Conservation (phyloP, 2,113 vertebrate genomes). For the Lamprotornis superbus region DNA sequence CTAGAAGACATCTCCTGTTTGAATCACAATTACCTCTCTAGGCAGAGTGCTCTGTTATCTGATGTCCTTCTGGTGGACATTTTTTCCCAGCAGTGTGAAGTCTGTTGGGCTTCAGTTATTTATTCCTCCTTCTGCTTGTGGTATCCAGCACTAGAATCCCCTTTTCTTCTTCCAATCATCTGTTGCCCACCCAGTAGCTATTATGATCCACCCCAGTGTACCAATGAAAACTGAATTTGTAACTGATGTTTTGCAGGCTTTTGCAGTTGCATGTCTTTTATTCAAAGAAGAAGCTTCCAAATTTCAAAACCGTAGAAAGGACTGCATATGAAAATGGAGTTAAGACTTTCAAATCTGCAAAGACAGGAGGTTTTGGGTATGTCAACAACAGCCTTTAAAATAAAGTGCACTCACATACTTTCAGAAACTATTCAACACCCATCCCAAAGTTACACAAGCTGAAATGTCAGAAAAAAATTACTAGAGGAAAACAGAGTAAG, state of each 20-base stretch:
- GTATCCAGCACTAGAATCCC: not conserved
- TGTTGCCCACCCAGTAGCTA: not conserved
- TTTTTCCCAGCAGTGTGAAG: not conserved
- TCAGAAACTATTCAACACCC: not conserved
- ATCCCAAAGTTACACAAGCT: not conserved
- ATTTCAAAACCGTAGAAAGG: not conserved
- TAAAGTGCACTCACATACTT: not conserved
- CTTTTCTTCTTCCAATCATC: not conserved
- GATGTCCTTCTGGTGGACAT: not conserved
- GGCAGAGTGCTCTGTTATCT: not conserved
- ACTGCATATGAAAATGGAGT: not conserved
- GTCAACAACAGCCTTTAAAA: not conserved
- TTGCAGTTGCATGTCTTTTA: not conserved
- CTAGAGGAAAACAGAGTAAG: not conserved
- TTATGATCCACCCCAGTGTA: not conserved
- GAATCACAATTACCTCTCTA: not conserved
- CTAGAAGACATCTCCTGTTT: not conserved
- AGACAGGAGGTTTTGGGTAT: not conserved
- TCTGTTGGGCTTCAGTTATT: not conserved
- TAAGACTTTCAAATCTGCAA: not conserved
- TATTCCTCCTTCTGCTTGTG: not conserved
- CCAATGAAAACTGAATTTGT: not conserved
- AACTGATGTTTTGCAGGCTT: not conserved
- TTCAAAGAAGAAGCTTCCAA: not conserved
- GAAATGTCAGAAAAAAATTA: not conserved